These are phyloP conservation scores for Reticulitermes speratus DNA, from an alignment of 1,140 invertebrate species.

Conservation along the genomic window DNA sequence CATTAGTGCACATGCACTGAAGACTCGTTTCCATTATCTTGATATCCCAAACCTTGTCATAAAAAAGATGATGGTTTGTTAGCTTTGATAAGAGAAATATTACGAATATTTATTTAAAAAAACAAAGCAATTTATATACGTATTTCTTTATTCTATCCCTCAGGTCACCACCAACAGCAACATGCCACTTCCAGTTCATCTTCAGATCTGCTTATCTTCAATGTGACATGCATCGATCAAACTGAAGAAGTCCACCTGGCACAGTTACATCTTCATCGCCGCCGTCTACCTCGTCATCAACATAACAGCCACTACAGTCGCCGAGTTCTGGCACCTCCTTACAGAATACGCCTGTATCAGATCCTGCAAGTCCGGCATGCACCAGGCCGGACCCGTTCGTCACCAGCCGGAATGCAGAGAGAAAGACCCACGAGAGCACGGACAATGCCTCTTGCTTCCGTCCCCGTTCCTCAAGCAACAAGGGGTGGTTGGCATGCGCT, in stretches of 20 bases:
- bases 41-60: no score
- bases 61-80: no score
- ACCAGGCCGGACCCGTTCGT: background rate
- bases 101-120: no score
- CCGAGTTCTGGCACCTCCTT: constrained; percentile 36
- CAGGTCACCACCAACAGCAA: background rate
- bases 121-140: no score
- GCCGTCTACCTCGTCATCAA: constrained; percentile 43
- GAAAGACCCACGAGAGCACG: constrained; percentile 41
- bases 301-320: constrained; percentile 41
- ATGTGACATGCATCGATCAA: constrained; percentile 51
- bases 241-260: constrained; percentile 57
- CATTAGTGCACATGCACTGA: no score
- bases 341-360: constrained; percentile 22
- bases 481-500: constrained; percentile 41
- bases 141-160: no score
- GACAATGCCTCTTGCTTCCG: constrained; percentile 43
- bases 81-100: no score
- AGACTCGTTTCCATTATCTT: no score
- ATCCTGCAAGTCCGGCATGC: background rate
- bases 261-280: constrained; percentile 59
- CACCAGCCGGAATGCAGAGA: background rate
- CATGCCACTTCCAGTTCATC: background rate
- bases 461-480: constrained; percentile 44
- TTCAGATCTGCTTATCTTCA: constrained; percentile 46